Conservation (phyloP, 2,797 vertebrate genomes). For the Poeciliopsis presidionis region DNA sequence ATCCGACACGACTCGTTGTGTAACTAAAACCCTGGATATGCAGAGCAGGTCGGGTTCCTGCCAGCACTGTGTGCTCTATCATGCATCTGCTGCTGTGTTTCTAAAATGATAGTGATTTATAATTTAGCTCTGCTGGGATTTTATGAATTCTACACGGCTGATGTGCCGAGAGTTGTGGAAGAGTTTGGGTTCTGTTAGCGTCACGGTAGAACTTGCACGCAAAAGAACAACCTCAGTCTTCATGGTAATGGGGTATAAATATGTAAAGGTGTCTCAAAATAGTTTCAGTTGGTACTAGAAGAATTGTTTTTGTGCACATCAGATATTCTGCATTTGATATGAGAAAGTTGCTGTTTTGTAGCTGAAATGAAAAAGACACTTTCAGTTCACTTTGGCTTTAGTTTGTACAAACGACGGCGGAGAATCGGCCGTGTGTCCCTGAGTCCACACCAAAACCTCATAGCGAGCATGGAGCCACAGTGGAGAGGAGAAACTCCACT, state of each 20-base stretch:
- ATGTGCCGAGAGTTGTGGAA: background rate
- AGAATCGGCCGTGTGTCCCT: no score
- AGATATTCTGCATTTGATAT: background rate
- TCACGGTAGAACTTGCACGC: background rate
- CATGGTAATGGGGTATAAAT: background rate
- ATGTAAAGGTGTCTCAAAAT: constrained; percentile 1
- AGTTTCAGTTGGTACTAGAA: background rate
- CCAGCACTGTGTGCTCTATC: background rate
- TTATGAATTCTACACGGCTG: background rate
- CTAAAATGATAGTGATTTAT: constrained; percentile 9
- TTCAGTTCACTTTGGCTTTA: background rate
- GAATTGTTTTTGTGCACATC: background rate
- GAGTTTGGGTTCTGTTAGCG: background rate
- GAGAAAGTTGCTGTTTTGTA: background rate
- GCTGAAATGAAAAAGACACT: background rate
- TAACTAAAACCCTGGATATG: background rate
- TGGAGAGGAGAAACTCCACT: no score
- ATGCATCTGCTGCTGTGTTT: constrained; percentile 2
- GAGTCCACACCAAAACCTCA: no score
- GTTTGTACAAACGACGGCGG: background rate
- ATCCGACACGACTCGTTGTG: background rate
- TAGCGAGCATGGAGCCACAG: no score
- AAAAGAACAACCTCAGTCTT: background rate
- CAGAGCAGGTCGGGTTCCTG: background rate
- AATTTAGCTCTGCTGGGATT: background rate